Evolutionary conservation across 2,797 vertebrate genomes (phyloP), one percentile per base, ranked within the genome.

Genomic region (Geotrypetes seraphini): DNA sequence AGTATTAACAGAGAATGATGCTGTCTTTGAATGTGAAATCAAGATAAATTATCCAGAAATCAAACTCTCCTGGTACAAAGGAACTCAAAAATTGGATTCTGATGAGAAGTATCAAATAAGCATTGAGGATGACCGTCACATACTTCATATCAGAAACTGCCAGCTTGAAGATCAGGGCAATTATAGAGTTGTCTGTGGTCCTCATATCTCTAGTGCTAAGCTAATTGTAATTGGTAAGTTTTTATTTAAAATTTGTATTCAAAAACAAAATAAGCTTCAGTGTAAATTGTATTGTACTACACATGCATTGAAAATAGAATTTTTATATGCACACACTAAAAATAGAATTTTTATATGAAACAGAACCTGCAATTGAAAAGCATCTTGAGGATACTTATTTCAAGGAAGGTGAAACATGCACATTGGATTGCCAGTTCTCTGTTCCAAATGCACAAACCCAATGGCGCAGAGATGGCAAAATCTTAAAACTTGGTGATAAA

Each of bases 21-120:
- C 87, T 4, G 16, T 78, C 41, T 96, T 98, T 58, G 90, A 96
- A 78, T 97, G 92, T 31, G 84, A 94, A 53, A 76, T 99, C 58
- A 96, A 92, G 73, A 98, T 99, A 71, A 99, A 99, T 74, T 99
- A 96, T 66, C 94, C 95, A 15, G 96, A 99, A 83, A 97, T 99
- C 69, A 87, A 84, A n/a, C 82, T 99, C 31, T 93, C 95, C 16
- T 99, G 96, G 96, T 98, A 99, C 75, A 98, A 92, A 60, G 95
- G 95, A 42, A 99, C 96, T 2, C 88, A 92, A 63, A 97, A 96
- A 67, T 74, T 99, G 59, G 86, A 94, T 37, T 80, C 75, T 26
- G 79, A 45, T 43, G 71, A 88, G 47, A 96, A 97, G 69, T 94
- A 93, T 22, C 73, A 89, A 56, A 96, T 99, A 66, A 86, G 59